Evolutionary conservation across 2,113 vertebrate species (phyloP), one percentile per base, ranked within the genome.

Genomic region (Tringa solitaria): DNA sequence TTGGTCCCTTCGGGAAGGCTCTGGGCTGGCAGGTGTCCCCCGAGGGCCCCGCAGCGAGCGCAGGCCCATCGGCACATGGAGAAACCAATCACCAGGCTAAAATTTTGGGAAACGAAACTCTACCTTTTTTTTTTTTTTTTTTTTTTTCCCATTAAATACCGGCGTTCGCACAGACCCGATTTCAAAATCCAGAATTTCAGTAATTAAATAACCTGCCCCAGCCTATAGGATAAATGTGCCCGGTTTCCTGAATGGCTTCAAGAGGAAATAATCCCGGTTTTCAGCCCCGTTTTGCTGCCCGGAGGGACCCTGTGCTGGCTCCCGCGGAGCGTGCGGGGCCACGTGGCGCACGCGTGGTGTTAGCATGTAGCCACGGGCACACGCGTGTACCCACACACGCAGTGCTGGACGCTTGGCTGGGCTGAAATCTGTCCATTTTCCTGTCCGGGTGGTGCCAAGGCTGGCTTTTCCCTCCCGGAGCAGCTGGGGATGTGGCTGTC

Each of bases 31-130:
- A 43, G n/a, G 19, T 4, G 43, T 35, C 54, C 70, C 80, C n/a
- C 0, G 12, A 33, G 69, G 1, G 2, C 16, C 79, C 0, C 2
- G 63, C 51, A 22, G 53, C 0, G 30, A 33, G 56, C 26, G 2
- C 46, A 39, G 76, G 43, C 27, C 70, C 6, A 4, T 4, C 27
- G 76, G 43, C 27, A 64, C 6, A 4, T 4, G 23, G 3, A 61
- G 82, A 39, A 28, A 8, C 10, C 2, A 1, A 12, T 20, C 2
- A 39, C 0, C 9, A 3, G n/a, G n/a, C 4, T 37, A 4, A 46
- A 51, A 84, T 46, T 11, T 7, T 2, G 35, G 45, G 63, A 6
- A 43, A 20, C 2, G 3, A 23, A 41, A 30, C 22, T 33, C 60
- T 19, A 0, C 24, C 0, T 23, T 51, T 50, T 50, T 50, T 22